phyloP scores from a whole-genome alignment of 1,140 invertebrate species.

The Berghia stephanieae region DNA sequence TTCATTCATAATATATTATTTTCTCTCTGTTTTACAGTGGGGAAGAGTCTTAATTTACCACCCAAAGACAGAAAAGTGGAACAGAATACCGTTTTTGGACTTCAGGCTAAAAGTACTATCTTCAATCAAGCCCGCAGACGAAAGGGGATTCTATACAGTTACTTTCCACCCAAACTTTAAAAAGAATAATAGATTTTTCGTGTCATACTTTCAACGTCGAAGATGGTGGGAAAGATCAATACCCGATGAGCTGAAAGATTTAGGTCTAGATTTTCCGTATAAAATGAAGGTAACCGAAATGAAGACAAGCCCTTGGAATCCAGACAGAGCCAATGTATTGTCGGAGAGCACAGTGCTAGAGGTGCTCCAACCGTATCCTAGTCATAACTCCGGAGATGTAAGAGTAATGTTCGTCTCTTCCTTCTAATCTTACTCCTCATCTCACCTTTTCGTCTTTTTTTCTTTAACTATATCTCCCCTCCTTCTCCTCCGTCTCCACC shows the following conservation, averaged over 20 bases:
- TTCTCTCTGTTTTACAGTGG: not conserved
- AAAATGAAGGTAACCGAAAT: conserved; percentile 59
- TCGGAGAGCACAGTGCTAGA: conserved; percentile 54
- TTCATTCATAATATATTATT: too few species aligned
- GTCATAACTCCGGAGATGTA: conserved; percentile 66
- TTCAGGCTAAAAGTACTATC: conserved; percentile 16
- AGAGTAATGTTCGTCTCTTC: too few species aligned
- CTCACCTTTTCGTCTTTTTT: too few species aligned
- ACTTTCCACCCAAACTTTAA: conserved; percentile 60
- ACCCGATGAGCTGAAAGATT: not conserved
- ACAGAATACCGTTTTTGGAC: conserved; percentile 24
- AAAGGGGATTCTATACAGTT: conserved; percentile 59
- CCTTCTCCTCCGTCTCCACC: too few species aligned
- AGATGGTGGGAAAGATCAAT: conserved; percentile 4
- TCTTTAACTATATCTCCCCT: too few species aligned
- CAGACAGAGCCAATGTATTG: conserved; percentile 41
- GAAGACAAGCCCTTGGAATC: conserved; percentile 36
- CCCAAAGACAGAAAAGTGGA: conserved; percentile 19
- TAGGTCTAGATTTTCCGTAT: conserved; percentile 20
- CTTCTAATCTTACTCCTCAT: too few species aligned
- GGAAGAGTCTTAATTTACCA: conserved; percentile 27
- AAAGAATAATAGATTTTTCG: conserved; percentile 54
- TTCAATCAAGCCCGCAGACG: conserved; percentile 44
- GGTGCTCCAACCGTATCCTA: conserved; percentile 56
- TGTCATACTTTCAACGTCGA: conserved; percentile 53